Evolutionary conservation across 2,113 vertebrate species (phyloP).

Genomic region (Microtus oregoni): DNA sequence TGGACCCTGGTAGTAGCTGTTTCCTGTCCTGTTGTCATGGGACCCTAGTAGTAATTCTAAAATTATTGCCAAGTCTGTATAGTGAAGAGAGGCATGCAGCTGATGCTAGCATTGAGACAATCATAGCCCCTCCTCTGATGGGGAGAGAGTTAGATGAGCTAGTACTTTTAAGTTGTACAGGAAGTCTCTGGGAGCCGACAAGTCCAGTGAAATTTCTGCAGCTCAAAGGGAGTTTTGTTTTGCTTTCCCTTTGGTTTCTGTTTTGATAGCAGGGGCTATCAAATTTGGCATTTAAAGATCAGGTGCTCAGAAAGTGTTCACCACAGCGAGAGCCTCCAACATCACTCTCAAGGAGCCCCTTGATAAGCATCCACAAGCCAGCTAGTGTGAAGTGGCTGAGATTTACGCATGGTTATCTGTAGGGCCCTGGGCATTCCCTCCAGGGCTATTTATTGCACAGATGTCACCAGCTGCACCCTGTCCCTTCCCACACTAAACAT

Average conservation of each 20-base stretch:
- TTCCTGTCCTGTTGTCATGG: background rate
- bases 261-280: too few relatives aligned
- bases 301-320: background rate
- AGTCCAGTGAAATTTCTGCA: background rate
- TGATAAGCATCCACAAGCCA: background rate
- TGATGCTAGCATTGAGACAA: background rate
- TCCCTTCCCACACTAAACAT: background rate
- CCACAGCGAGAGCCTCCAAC: background rate
- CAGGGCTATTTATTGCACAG: background rate
- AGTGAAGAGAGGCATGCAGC: background rate
- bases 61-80: background rate
- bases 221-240: background rate
- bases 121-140: background rate
- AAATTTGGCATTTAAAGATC: background rate
- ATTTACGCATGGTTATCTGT: background rate
- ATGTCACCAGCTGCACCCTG: background rate
- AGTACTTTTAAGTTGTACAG: background rate
- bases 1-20: background rate
- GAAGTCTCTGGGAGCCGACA: background rate
- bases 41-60: background rate
- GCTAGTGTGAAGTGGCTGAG: background rate
- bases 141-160: background rate
- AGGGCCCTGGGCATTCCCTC: background rate
- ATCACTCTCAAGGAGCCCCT: background rate
- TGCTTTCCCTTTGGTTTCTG: too few relatives aligned